Evolutionary conservation across 2,797 vertebrate species (phyloP).

Genomic region (Hydrophis major): DNA sequence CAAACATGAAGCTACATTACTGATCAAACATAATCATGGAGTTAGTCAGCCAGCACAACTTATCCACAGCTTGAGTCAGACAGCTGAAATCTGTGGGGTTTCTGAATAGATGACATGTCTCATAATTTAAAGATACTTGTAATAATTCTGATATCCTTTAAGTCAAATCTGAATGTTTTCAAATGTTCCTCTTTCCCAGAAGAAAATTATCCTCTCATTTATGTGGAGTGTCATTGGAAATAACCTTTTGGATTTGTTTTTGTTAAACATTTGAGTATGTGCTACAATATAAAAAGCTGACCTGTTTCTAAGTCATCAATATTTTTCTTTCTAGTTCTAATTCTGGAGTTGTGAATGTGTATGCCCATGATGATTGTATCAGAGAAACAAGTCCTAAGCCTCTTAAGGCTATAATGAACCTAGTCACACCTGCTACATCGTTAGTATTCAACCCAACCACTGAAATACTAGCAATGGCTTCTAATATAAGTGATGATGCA

Average conservation of each 20-base stretch:
- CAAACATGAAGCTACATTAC: background rate
- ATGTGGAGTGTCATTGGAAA: background rate
- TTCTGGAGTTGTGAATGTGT: conserved; percentile 93
- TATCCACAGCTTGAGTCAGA: background rate
- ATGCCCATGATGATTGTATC: conserved; percentile 83
- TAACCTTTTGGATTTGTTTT: background rate
- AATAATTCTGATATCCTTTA: background rate
- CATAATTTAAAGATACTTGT: background rate
- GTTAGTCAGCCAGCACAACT: background rate
- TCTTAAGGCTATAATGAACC: conserved; percentile 87
- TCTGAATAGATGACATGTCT: background rate
- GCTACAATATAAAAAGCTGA: background rate
- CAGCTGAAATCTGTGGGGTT: background rate
- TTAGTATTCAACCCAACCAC: conserved; percentile 85
- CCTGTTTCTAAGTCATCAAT: background rate
- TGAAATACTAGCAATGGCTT: conserved; percentile 89
- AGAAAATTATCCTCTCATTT: background rate
- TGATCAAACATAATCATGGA: background rate
- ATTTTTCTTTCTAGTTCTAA: conserved; percentile 76
- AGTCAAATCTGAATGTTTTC: background rate
- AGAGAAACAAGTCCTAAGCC: conserved; percentile 80
- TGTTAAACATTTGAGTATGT: background rate
- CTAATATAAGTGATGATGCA: conserved; percentile 80
- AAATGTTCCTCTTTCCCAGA: background rate
- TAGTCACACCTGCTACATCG: conserved; percentile 82